Evolutionary conservation across 2,113 vertebrate genomes (phyloP), one percentile per base, ranked within the genome.

Genomic region (Leuciscus idus): DNA sequence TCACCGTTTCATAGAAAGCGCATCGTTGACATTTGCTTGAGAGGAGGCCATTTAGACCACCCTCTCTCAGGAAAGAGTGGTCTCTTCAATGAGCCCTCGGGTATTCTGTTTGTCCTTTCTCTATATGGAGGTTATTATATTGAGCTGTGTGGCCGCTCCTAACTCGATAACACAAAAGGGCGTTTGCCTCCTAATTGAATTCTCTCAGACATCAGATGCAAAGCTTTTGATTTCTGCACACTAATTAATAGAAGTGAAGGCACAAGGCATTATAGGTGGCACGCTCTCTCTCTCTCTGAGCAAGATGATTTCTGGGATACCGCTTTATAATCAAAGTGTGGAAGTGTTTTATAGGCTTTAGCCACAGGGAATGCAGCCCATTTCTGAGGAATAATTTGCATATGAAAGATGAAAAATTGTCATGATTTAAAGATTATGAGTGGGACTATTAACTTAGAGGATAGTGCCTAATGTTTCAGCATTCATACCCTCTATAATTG

Each of bases 281-380:
- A 30, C 23, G 1, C 19, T n/a, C 70, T 33, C 57, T 21, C 57
- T 21, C 61, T 61, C 57, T 81, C 39, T 78, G 9, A 46, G 46
- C 52, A 36, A 70, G 50, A 61, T 64, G 59, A 52, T 86, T 88
- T 84, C 83, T 73, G 30, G 36, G 76, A 92, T 92, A 91, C 88
- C 87, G 91, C 92, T 81, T 92, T 89, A 81, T 83, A 81, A 93
- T 92, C 92, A 93, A 91, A 90, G 73, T 80, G 74, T 73, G 61
- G 70, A 68, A 72, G 26, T 87, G 73, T 82, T 85, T 64, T 81
- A 50, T 66, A 78, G 66, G 77, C 17, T 84, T 64, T 82, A 74
- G 84, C 77, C 39, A 28, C 19, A 50, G 81, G 86, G 33, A 73
- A 70, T 61, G 64, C 6, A 80, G 30, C 12, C 83, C n/a, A 17